phyloP scores from a whole-genome alignment of 2,797 vertebrate species.

The Mycteria americana region DNA sequence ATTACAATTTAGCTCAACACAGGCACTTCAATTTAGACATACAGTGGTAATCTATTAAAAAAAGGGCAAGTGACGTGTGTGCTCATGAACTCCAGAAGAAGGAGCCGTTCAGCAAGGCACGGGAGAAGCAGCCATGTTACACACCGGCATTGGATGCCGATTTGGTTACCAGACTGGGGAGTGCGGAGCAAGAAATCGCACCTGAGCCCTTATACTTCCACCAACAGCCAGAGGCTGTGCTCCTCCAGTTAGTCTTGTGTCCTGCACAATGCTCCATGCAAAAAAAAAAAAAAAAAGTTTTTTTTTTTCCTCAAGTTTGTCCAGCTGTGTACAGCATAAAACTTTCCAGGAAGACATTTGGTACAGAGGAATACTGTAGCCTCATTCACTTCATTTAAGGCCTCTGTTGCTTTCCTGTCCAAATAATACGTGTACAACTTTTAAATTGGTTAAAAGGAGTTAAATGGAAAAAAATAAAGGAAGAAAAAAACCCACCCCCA shows the following conservation, averaged over 20 bases:
- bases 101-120: not conserved
- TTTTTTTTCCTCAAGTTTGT: not conserved
- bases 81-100: not conserved
- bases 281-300: not conserved
- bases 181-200: not conserved
- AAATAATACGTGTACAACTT: not conserved
- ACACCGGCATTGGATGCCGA: fast-evolving
- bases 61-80: not conserved
- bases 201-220: not conserved
- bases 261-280: not conserved
- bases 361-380: not conserved
- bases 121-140: not conserved
- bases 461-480: not conserved
- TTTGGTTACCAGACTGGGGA: not conserved
- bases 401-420: not conserved
- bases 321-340: not conserved
- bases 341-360: not conserved
- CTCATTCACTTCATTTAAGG: not conserved
- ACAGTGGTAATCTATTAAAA: not conserved
- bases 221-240: not conserved
- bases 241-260: not conserved
- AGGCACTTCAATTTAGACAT: not conserved
- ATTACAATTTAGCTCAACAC: not conserved
- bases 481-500: not conserved
- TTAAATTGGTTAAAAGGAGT: not conserved